A percentile compares a stretch with the other conserved stretches of the same genome.
Conservation (phyloP, 2,888 invertebrate species). For the Mesodorylaimus sp. region DNA sequence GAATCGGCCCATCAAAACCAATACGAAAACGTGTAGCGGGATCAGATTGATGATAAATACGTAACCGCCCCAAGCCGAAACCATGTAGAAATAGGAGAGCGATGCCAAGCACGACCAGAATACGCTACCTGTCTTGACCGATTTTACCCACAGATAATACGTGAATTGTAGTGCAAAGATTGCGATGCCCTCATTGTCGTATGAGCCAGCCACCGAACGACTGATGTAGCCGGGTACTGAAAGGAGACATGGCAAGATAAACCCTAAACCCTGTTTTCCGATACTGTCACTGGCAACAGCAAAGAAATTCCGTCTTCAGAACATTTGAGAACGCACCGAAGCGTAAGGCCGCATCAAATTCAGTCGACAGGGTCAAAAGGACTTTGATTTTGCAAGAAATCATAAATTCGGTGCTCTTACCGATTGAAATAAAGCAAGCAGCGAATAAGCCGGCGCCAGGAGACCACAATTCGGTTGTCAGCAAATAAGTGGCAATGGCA, state of each 20-base stretch:
- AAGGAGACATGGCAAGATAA: slow-evolving; percentile 10
- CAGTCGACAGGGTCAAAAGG: too few relatives aligned
- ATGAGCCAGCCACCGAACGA: slow-evolving; percentile 94
- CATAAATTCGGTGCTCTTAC: too few relatives aligned
- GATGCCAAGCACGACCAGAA: slow-evolving; percentile 89
- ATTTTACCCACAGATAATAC: slow-evolving; percentile 91
- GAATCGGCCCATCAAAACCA: slow-evolving; percentile 75
- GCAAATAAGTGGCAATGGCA: slow-evolving; percentile 83
- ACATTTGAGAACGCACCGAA: too few relatives aligned
- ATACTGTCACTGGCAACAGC: too few relatives aligned
- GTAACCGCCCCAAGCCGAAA: slow-evolving; percentile 98
- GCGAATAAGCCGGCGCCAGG: slow-evolving; percentile 90
- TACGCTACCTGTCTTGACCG: slow-evolving; percentile 88
- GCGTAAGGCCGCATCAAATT: too few relatives aligned
- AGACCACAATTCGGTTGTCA: slow-evolving; percentile 94
- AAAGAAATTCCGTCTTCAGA: too few relatives aligned
- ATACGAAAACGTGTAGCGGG: slow-evolving; percentile 83
- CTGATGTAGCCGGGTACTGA: slow-evolving; percentile 91
- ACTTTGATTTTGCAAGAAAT: too few relatives aligned
- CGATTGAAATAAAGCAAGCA: slow-evolving; percentile 91
- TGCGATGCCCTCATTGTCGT: slow-evolving; percentile 98
- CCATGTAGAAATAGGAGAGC: slow-evolving; percentile 98
- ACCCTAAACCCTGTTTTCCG: neutral
- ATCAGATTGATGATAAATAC: slow-evolving; percentile 98
- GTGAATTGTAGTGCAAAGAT: slow-evolving; percentile 98